Evolutionary conservation across 2,888 invertebrate species (phyloP), one percentile per base, ranked within the genome.

Genomic region (Dryobotodes eremita): DNA sequence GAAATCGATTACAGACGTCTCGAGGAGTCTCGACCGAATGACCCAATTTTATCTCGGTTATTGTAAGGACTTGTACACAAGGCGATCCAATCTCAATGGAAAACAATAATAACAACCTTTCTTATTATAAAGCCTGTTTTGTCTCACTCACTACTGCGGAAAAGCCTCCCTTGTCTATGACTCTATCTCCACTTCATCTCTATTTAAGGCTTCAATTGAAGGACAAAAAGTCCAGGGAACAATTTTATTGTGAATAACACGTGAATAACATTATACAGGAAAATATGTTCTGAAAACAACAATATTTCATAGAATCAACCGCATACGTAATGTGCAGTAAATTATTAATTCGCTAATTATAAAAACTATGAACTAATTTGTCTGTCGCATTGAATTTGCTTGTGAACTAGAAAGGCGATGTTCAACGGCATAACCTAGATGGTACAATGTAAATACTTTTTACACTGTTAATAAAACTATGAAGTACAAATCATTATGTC

Each of bases 1-100:
- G 91, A 93, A 95, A 95, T 95, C 95, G 94, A 95, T 95, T 94
- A 86, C 90, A 90, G 88, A 91, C 92, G 94, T 93, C 94, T 93
- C 94, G 94, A 90, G 88, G 91, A 92, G 94, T 93, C 94, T 93
- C 94, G 95, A 90, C 94, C 91, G 93, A 92, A 90, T 94, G 95
- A 95, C 95, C 95, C 91, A 94, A 93, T 94, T 95, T 92, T 86
- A 89, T 91, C 90, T 89, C 85, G 77, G 84, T 84, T 80, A 84
- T 83, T 82, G 84, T 85, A 85, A 85, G 84, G 83, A 82, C 82
- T 59, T 65, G 59, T 55, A 69, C 73, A 59, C 53, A 66, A 70
- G 57, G n/a, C 26, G 46, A 71, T 73, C 20, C 55, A 70, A 79
- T 78, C 50, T 48, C 64, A 76, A 74, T 36, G 20, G 36, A n/a